Percentiles rank a stretch among this genome's conserved stretches.
Conservation (phyloP, 1,140 invertebrate genomes). For the Solen grandis region DNA sequence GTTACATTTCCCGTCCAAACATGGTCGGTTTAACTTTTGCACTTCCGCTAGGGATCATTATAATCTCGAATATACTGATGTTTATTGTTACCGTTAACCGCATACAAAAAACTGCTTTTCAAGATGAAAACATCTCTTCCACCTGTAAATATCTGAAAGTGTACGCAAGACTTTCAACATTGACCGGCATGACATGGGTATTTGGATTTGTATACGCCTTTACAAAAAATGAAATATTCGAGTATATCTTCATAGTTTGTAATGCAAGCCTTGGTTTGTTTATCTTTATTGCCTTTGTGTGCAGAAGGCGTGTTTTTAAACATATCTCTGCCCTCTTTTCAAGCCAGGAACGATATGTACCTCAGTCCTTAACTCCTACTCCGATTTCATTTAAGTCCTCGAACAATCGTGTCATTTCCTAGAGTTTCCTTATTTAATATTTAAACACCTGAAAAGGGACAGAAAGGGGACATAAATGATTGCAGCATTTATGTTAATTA, state of each 20-base stretch:
- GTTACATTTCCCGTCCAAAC: background rate
- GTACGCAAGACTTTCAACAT: conserved; percentile 17
- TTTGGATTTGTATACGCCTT: conserved; percentile 17
- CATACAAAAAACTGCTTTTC: background rate
- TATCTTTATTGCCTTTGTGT: conserved; percentile 33
- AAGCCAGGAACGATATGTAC: no score
- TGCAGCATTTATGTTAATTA: no score
- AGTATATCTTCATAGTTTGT: conserved; percentile 26
- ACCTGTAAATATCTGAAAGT: conserved; percentile 12
- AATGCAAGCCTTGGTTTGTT: conserved; percentile 13
- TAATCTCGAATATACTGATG: conserved; percentile 7
- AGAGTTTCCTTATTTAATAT: no score
- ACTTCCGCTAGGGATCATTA: background rate
- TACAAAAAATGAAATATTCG: background rate
- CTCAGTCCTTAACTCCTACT: no score
- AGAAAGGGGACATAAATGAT: no score
- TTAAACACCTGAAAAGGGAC: no score
- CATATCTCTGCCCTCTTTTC: no score
- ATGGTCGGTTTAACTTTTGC: conserved; percentile 29
- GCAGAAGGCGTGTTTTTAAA: conserved; percentile 10
- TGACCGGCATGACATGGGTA: conserved; percentile 30
- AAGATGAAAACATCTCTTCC: conserved; percentile 1
- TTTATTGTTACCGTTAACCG: conserved; percentile 1
- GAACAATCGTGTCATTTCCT: no score
- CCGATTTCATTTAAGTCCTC: no score